phyloP scores from a whole-genome alignment of 2,888 invertebrate genomes.

The Fissipunctia ypsillon region DNA sequence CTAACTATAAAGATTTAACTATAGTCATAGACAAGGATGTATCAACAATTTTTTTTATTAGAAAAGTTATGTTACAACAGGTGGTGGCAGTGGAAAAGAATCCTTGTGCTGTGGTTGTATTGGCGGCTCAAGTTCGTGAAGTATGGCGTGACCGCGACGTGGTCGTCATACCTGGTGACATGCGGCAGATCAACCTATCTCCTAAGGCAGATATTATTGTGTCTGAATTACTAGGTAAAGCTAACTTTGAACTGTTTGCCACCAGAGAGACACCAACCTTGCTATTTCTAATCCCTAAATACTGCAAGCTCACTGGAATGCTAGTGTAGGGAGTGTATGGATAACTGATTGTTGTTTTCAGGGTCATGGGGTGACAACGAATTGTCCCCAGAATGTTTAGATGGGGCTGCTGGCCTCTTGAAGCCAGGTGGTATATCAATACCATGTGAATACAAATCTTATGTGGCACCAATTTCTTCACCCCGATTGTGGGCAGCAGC shows the following conservation, averaged over 20 bases:
- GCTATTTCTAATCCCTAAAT: not conserved
- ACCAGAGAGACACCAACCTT: not conserved
- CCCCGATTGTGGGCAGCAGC: conserved; percentile 96
- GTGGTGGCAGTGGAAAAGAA: conserved; percentile 99
- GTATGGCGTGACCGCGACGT: conserved; percentile 94
- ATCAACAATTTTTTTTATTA: not conserved
- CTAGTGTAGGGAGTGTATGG: not conserved
- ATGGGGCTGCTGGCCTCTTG: conserved; percentile 97
- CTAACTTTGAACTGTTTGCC: not conserved
- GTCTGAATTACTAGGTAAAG: conserved; percentile 96
- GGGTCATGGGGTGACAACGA: conserved; percentile 99
- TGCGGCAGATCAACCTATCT: conserved; percentile 95
- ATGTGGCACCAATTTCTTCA: conserved; percentile 97
- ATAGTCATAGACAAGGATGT: no score
- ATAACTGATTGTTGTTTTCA: conserved; percentile 64
- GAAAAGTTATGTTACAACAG: conserved; percentile 66
- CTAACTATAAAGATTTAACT: not conserved
- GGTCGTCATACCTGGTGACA: conserved; percentile 95
- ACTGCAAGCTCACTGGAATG: not conserved
- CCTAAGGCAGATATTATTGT: conserved; percentile 98
- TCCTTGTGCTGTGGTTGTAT: conserved; percentile 97
- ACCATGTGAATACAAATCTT: conserved; percentile 96
- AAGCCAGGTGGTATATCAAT: conserved; percentile 97
- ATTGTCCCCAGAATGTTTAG: conserved; percentile 99
- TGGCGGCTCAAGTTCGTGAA: conserved; percentile 93